Evolutionary conservation across 2,113 vertebrate genomes (phyloP).

Genomic region (Gopherus evgoodei): DNA sequence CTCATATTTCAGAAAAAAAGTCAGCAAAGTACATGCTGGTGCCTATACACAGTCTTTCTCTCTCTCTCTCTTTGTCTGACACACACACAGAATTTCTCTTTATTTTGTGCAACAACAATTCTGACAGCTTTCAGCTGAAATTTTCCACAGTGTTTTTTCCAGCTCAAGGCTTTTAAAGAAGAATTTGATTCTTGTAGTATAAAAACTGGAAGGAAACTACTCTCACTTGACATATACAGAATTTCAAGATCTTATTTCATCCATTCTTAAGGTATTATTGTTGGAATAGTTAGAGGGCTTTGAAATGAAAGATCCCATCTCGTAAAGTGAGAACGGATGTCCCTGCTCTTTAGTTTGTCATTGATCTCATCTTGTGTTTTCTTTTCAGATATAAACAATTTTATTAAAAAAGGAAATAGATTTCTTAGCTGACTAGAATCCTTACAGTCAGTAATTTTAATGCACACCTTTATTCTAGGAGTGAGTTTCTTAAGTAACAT

Average conservation of each 20-base stretch:
- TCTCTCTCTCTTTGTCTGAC: background rate
- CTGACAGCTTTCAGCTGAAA: background rate
- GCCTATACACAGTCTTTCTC: background rate
- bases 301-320: slow-evolving; percentile 32
- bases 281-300: slow-evolving; percentile 39
- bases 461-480: slow-evolving; percentile 63
- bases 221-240: slow-evolving; percentile 16
- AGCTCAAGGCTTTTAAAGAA: background rate
- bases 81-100: background rate
- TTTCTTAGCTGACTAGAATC: slow-evolving; percentile 63
- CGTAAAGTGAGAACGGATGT: background rate
- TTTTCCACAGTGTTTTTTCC: background rate
- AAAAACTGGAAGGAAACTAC: slow-evolving; percentile 28
- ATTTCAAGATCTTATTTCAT: slow-evolving; percentile 3
- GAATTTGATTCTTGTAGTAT: slow-evolving; percentile 5
- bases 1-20: background rate
- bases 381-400: slow-evolving; percentile 54
- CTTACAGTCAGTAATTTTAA: slow-evolving; percentile 60
- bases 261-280: slow-evolving; percentile 29
- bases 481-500: slow-evolving; percentile 68
- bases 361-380: slow-evolving; percentile 5
- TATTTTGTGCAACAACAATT: background rate
- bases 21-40: background rate
- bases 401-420: slow-evolving; percentile 48
- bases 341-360: slow-evolving; percentile 32